phyloP scores from a whole-genome alignment of 2,797 vertebrate species.

The Rallus crepitans region DNA sequence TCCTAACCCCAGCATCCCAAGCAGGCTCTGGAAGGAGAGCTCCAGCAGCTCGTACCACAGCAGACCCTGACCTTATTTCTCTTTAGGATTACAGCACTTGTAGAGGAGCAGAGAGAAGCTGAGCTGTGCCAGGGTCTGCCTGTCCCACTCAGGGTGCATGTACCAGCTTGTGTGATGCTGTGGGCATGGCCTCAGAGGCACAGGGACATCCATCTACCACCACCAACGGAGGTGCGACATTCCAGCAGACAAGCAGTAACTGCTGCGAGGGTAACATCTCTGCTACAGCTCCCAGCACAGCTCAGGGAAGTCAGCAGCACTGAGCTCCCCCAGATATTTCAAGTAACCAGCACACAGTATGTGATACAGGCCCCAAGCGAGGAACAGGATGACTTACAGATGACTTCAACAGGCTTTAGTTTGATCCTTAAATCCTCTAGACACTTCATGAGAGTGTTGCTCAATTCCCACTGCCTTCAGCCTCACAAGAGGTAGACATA shows the following conservation, averaged over 20 bases:
- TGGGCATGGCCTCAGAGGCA: neutral
- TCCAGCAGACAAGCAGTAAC: neutral
- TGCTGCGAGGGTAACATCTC: accelerated
- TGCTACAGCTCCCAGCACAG: accelerated
- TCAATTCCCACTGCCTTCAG: constrained; percentile 17
- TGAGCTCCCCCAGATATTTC: accelerated
- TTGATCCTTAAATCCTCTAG: constrained; percentile 27
- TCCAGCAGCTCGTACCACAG: neutral
- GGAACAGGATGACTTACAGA: neutral
- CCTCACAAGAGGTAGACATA: constrained; percentile 39
- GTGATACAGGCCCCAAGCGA: accelerated
- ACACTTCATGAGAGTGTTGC: neutral
- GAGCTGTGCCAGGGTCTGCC: neutral
- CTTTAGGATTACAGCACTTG: neutral
- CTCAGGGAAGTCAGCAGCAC: neutral
- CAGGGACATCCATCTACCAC: neutral
- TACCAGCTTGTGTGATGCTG: accelerated
- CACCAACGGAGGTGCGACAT: accelerated
- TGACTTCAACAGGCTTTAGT: constrained; percentile 11
- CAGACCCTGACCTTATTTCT: accelerated
- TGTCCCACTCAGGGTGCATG: neutral
- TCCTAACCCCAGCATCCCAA: accelerated
- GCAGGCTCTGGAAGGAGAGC: neutral
- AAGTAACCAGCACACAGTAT: neutral
- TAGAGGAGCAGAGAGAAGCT: accelerated